Evolutionary conservation across 92 coral and sea anemone genomes (phyloP).

Genomic region (Porites divaricata): DNA sequence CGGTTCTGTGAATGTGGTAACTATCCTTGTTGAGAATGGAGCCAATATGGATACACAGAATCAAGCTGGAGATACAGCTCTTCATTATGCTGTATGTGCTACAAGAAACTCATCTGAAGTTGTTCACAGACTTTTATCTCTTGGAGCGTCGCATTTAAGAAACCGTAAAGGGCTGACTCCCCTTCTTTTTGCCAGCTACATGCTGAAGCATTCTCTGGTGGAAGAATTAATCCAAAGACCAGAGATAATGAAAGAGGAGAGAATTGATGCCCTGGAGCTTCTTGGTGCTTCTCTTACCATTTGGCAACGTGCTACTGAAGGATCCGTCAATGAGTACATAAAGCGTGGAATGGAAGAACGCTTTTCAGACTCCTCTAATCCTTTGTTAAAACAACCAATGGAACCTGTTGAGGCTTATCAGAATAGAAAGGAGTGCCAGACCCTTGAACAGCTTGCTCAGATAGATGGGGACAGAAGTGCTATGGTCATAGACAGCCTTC

Average conservation of each 20-base stretch:
- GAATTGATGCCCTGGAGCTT: slow-evolving; percentile 60
- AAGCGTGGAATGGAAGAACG: slow-evolving; percentile 59
- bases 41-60: background rate
- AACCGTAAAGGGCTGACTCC: slow-evolving; percentile 65
- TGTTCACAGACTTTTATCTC: slow-evolving; percentile 54
- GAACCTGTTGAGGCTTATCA: slow-evolving; percentile 69
- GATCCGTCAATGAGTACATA: slow-evolving; percentile 26
- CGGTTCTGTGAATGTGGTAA: background rate
- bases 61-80: background rate
- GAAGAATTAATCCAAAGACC: slow-evolving; percentile 61
- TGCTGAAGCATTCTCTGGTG: slow-evolving; percentile 64
- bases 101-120: slow-evolving; percentile 66
- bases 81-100: slow-evolving; percentile 39
- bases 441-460: background rate
- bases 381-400: slow-evolving; percentile 35
- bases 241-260: slow-evolving; percentile 41
- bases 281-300: slow-evolving; percentile 56
- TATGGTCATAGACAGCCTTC: background rate
- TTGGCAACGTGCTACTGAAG: background rate
- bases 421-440: slow-evolving; percentile 21
- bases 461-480: background rate
- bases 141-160: slow-evolving; percentile 39
- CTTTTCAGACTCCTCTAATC: slow-evolving; percentile 13
- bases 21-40: background rate
- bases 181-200: slow-evolving; percentile 66